Conservation (phyloP, 1,140 invertebrate genomes). For the Lysiphlebus fabarum region DNA sequence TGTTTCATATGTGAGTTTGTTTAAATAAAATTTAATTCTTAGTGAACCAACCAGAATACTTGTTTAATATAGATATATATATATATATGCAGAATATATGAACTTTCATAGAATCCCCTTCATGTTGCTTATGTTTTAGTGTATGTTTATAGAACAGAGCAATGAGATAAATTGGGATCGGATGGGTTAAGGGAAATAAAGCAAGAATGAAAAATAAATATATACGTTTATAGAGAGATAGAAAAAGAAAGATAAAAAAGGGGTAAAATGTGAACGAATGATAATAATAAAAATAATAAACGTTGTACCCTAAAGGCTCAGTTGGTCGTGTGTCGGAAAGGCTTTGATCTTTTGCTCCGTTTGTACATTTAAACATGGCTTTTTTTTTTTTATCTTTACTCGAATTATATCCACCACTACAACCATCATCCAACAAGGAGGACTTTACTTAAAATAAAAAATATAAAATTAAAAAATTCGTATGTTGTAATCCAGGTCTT, state of each 20-base stretch:
- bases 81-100: too few species aligned
- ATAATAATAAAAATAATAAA: constrained; percentile 41
- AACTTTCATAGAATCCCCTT: too few species aligned
- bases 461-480: neutral
- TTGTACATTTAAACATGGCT: constrained; percentile 49
- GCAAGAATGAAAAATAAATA: neutral
- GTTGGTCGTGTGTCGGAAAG: constrained; percentile 25
- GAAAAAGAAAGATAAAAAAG: constrained; percentile 11
- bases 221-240: too few species aligned
- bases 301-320: constrained; percentile 23
- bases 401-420: constrained; percentile 22
- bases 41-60: neutral
- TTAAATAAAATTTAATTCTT: constrained; percentile 40
- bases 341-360: constrained; percentile 51
- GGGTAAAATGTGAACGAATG: constrained; percentile 23
- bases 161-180: neutral
- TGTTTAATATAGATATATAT: too few species aligned
- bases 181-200: constrained; percentile 20
- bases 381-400: constrained; percentile 22
- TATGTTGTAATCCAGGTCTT: too few species aligned
- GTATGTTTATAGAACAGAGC: too few species aligned
- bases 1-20: constrained; percentile 21
- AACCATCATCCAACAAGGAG: neutral
- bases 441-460: constrained; percentile 6
- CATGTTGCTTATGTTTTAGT: too few species aligned